Evolutionary conservation across 2,888 invertebrate genomes (phyloP).

Genomic region (Erpobdella octoculata): DNA sequence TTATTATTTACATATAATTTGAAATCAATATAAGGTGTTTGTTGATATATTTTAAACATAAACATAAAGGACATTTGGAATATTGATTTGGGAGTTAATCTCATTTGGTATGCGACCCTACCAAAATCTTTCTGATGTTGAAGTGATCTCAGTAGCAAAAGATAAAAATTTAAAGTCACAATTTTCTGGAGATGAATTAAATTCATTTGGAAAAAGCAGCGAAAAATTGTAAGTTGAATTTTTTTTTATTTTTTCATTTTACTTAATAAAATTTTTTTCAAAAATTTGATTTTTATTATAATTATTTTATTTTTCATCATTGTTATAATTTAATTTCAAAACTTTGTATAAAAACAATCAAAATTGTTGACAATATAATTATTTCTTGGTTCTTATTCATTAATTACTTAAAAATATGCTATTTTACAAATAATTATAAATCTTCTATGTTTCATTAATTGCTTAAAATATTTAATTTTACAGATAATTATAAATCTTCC

Average conservation of each 20-base stretch:
- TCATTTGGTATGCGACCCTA: constrained; percentile 66
- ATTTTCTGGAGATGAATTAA: background rate
- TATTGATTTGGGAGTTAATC: constrained; percentile 72
- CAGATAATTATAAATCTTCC: too few species aligned
- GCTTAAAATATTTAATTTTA: too few species aligned
- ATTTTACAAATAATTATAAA: too few species aligned
- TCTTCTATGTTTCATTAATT: too few species aligned
- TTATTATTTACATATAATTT: too few species aligned
- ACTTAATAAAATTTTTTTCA: background rate
- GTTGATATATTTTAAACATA: background rate
- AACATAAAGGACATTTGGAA: constrained; percentile 58
- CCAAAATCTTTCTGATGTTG: constrained; percentile 59
- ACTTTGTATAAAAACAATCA: too few species aligned
- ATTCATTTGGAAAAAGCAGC: background rate
- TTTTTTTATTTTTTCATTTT: background rate
- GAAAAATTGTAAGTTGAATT: background rate
- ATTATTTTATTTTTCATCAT: background rate
- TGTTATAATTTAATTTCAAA: background rate
- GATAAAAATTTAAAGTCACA: background rate
- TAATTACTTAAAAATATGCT: too few species aligned
- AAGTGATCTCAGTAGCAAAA: constrained; percentile 55
- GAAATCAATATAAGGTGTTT: background rate
- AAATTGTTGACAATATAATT: too few species aligned
- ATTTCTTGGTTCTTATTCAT: too few species aligned
- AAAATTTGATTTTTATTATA: background rate